Evolutionary conservation across 2,113 vertebrate species (phyloP).

Genomic region (Sceloporus tristichus): DNA sequence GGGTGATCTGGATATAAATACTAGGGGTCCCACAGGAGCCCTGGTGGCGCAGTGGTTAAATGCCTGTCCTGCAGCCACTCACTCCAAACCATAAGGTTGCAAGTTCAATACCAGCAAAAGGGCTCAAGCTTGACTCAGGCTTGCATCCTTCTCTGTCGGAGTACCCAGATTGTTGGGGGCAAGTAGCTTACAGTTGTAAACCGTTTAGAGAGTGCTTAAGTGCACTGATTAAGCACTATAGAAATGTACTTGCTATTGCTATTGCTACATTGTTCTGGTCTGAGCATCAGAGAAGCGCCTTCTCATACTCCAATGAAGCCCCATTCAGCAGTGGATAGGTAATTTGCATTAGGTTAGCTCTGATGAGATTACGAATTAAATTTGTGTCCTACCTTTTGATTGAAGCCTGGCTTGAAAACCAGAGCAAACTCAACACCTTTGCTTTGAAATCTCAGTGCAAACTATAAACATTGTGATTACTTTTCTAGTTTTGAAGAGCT

Average conservation of each 20-base stretch:
- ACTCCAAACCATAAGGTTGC: too few species aligned
- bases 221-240: too few species aligned
- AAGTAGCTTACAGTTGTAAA: too few species aligned
- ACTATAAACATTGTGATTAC: not conserved
- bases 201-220: too few species aligned
- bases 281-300: not conserved
- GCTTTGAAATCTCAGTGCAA: not conserved
- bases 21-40: not conserved
- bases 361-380: not conserved
- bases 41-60: too few species aligned
- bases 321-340: not conserved
- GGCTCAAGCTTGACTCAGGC: too few species aligned
- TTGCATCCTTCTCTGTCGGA: too few species aligned
- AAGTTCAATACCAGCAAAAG: too few species aligned
- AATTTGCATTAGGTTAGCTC: too few species aligned
- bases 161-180: too few species aligned
- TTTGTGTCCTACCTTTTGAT: not conserved
- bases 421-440: not conserved
- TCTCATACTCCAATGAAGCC: not conserved
- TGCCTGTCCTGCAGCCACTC: too few species aligned
- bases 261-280: not conserved
- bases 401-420: not conserved
- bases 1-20: not conserved
- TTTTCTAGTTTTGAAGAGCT: not conserved
- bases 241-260: too few species aligned